Percentiles rank a stretch among this genome's conserved stretches.
phyloP scores from a whole-genome alignment of 2,888 invertebrate genomes.

The Cordilura impudica region DNA sequence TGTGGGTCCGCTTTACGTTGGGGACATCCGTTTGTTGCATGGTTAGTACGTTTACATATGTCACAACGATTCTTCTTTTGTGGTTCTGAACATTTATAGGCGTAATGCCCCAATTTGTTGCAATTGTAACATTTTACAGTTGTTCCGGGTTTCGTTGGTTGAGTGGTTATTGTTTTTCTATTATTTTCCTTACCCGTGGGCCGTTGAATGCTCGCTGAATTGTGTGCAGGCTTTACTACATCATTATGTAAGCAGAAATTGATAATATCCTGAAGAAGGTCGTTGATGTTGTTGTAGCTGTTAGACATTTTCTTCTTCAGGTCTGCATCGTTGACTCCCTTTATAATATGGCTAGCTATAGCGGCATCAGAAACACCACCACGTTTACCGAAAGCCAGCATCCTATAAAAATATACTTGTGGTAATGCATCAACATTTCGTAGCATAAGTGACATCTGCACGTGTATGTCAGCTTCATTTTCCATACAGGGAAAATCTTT shows the following conservation, averaged over 20 bases:
- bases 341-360: constrained; percentile 50
- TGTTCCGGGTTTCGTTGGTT: background rate
- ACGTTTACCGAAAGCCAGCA: constrained; percentile 43
- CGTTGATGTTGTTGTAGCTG: constrained; percentile 26
- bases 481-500: constrained; percentile 45
- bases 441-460: constrained; percentile 36
- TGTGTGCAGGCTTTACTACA: constrained; percentile 6
- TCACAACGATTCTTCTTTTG: constrained; percentile 26
- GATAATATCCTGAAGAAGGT: constrained; percentile 45
- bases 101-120: constrained; percentile 15
- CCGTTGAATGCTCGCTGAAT: background rate
- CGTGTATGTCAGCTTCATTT: constrained; percentile 53
- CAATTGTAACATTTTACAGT: constrained; percentile 15
- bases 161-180: background rate
- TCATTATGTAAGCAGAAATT: constrained; percentile 38
- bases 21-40: constrained; percentile 20
- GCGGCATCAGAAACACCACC: constrained; percentile 43
- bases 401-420: constrained; percentile 43
- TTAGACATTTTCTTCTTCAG: constrained; percentile 52
- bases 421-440: constrained; percentile 11
- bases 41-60: constrained; percentile 33
- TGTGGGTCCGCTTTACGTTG: background rate
- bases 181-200: background rate
- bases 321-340: constrained; percentile 52
- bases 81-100: constrained; percentile 41